phyloP scores from a whole-genome alignment of 2,797 vertebrate species.

The Coregonus suidteri region DNA sequence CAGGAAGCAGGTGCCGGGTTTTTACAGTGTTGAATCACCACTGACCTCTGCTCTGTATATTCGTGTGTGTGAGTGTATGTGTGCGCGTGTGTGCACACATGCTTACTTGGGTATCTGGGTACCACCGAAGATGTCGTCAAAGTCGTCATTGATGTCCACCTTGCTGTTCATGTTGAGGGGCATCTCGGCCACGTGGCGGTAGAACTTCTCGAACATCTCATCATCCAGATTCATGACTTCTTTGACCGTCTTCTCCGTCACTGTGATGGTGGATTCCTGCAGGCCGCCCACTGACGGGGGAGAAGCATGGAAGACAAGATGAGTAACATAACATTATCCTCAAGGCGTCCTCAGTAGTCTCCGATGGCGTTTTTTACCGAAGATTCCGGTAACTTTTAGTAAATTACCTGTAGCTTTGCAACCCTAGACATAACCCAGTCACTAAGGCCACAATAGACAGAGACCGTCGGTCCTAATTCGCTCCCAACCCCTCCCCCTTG shows the following conservation, averaged over 20 bases:
- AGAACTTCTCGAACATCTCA: conserved; percentile 92
- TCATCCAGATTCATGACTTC: conserved; percentile 93
- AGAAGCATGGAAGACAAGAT: not conserved
- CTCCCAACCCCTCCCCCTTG: not conserved
- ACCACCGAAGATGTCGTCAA: conserved; percentile 89
- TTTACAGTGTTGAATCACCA: not conserved
- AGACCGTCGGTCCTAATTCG: not conserved
- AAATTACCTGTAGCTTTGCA: no score
- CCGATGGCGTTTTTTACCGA: no score
- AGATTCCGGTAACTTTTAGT: no score
- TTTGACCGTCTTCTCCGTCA: conserved; percentile 89
- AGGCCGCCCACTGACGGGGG: conserved; percentile 73
- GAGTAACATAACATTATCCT: not conserved
- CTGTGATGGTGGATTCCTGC: conserved; percentile 84
- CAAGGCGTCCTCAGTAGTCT: no score
- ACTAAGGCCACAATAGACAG: not conserved
- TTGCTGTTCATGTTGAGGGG: conserved; percentile 44
- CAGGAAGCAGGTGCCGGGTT: no score
- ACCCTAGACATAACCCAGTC: not conserved
- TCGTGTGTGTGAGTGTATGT: not conserved
- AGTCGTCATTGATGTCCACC: conserved; percentile 81
- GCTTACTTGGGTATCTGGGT: conserved; percentile 87
- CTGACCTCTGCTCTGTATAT: not conserved
- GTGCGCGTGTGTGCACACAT: not conserved
- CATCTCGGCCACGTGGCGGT: conserved; percentile 80